These are phyloP conservation scores for Mesorhabditis belari DNA, from an alignment of 2,888 invertebrate species.

Conservation along the genomic window DNA sequence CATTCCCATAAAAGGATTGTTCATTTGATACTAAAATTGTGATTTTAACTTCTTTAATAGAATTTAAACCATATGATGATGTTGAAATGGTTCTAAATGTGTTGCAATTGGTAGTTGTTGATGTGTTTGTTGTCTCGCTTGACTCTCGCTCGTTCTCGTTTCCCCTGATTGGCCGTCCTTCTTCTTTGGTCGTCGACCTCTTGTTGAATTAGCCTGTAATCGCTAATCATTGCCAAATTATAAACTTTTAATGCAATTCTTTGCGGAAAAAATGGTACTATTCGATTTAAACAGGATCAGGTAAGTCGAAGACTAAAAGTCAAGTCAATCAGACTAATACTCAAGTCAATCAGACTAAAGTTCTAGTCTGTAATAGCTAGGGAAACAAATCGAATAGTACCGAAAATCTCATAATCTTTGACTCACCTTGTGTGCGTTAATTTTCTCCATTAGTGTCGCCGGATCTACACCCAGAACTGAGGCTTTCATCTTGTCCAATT, in stretches of 20 bases:
- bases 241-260: too few relatives aligned
- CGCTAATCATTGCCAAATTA: too few relatives aligned
- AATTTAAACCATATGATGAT: not conserved
- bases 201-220: conserved; percentile 28
- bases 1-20: not conserved
- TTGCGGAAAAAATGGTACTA: too few relatives aligned
- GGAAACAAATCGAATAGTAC: not conserved
- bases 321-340: too few relatives aligned
- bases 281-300: too few relatives aligned
- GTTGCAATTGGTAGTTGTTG: too few relatives aligned
- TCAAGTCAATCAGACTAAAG: too few relatives aligned
- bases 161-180: conserved; percentile 11
- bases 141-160: too few relatives aligned
- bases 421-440: conserved; percentile 23
- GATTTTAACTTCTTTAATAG: not conserved
- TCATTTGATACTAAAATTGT: not conserved
- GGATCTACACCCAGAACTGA: conserved; percentile 30
- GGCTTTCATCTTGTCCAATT: conserved; percentile 33
- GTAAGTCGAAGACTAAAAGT: too few relatives aligned
- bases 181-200: conserved; percentile 30
- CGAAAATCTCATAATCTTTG: not conserved
- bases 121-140: not conserved
- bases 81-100: not conserved
- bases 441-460: conserved; percentile 24
- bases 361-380: too few relatives aligned